Conservation (phyloP, 2,888 invertebrate species). For the Zygaena filipendulae region DNA sequence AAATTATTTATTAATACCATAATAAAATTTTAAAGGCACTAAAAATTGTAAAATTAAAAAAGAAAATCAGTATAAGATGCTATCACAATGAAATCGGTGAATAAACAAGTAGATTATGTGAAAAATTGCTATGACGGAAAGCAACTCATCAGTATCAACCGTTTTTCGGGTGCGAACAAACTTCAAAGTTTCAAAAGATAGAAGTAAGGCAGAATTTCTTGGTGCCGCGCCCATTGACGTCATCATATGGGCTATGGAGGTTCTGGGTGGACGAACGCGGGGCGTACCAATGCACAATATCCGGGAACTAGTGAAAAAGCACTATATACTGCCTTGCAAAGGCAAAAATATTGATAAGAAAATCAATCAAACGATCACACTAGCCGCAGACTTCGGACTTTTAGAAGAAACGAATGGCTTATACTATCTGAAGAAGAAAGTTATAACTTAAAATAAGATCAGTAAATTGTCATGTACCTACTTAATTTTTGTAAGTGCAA, state of each 20-base stretch:
- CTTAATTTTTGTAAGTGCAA: no score
- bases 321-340: conserved; percentile 30
- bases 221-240: conserved; percentile 33
- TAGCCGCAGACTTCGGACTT: conserved; percentile 31
- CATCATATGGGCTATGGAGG: conserved; percentile 37
- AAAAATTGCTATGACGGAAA: conserved; percentile 22
- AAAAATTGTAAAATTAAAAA: no score
- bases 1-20: no score
- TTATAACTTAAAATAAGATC: no score
- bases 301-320: conserved; percentile 26
- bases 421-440: conserved; percentile 25
- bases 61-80: no score
- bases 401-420: conserved; percentile 24
- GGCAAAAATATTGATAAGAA: conserved; percentile 27
- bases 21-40: no score
- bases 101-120: conserved; percentile 12
- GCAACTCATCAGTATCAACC: conserved; percentile 21
- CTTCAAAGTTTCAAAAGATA: conserved; percentile 23
- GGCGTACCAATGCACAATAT: conserved; percentile 30
- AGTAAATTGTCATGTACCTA: no score
- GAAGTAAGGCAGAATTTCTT: no score
- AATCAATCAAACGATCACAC: conserved; percentile 26
- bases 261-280: conserved; percentile 22
- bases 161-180: conserved; percentile 24
- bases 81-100: conserved; percentile 1